Evolutionary conservation across 2,113 vertebrate species (phyloP).

Genomic region (Eudorcas thomsonii): DNA sequence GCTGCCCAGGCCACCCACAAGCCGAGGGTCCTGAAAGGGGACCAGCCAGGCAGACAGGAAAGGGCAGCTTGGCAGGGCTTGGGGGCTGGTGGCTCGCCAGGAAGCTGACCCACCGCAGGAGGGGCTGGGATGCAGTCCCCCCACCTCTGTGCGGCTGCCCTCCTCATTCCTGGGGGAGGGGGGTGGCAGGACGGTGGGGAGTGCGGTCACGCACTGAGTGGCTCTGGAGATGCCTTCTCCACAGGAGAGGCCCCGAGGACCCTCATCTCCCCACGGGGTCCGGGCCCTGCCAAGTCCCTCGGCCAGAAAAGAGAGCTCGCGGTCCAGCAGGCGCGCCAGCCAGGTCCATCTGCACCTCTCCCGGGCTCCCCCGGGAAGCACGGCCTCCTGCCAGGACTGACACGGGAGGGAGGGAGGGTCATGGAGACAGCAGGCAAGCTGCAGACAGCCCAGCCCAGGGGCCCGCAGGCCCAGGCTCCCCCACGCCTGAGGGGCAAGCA

Average conservation of each 20-base stretch:
- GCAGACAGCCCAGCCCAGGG: rapidly evolving
- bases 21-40: background rate
- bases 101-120: rapidly evolving
- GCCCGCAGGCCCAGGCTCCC: background rate
- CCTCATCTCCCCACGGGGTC: conserved; percentile 50
- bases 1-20: background rate
- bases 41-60: background rate
- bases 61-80: background rate
- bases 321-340: background rate
- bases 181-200: background rate
- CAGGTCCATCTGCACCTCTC: background rate
- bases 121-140: background rate
- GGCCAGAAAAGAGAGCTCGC: background rate
- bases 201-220: background rate
- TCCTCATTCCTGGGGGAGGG: background rate
- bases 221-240: background rate
- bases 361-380: background rate
- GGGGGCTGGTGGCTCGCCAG: background rate
- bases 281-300: conserved; percentile 41
- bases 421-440: background rate
- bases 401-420: background rate
- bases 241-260: conserved; percentile 22
- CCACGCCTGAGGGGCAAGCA: too few relatives aligned
- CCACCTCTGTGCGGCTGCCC: background rate
- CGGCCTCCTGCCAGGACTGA: background rate